phyloP scores from a whole-genome alignment of 2,113 vertebrate species.

The Mola mola region DNA sequence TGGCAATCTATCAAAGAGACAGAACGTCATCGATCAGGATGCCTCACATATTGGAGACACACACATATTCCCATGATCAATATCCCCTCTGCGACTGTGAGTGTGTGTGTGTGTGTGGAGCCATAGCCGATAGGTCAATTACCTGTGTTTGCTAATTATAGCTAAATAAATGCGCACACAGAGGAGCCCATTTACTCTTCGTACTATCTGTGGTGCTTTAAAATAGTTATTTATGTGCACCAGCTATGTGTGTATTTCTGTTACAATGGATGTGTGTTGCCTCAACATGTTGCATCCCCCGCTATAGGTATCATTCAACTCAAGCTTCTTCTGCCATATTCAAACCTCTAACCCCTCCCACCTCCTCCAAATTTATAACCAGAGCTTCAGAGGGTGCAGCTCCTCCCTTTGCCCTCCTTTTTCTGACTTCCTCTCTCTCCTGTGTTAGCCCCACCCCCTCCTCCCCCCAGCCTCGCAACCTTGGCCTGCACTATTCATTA shows the following conservation, averaged over 20 bases:
- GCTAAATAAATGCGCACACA: constrained; percentile 7
- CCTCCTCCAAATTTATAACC: too few species aligned
- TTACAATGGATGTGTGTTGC: constrained; percentile 57
- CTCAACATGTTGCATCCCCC: constrained; percentile 61
- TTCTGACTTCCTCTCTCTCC: constrained; percentile 8
- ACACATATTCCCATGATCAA: constrained; percentile 53
- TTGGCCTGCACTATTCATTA: constrained; percentile 33
- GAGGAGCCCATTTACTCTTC: constrained; percentile 3
- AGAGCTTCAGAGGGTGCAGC: too few species aligned
- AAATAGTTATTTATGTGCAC: constrained; percentile 44
- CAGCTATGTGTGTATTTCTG: constrained; percentile 33
- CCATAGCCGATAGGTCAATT: constrained; percentile 54
- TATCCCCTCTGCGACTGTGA: constrained; percentile 30
- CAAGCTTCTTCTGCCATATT: constrained; percentile 12
- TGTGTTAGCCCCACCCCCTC: not conserved
- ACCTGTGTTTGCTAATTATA: constrained; percentile 59
- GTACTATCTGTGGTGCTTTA: constrained; percentile 33
- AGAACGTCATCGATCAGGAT: constrained; percentile 74
- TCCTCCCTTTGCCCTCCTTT: constrained; percentile 21
- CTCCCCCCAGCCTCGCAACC: constrained; percentile 16
- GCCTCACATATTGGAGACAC: constrained; percentile 56
- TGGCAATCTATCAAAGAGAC: constrained; percentile 76
- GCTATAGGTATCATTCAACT: constrained; percentile 55
- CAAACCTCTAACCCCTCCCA: not conserved
- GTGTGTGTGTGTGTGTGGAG: constrained; percentile 21